Conservation (phyloP, 2,888 invertebrate species). For the Phlogophora meticulosa region DNA sequence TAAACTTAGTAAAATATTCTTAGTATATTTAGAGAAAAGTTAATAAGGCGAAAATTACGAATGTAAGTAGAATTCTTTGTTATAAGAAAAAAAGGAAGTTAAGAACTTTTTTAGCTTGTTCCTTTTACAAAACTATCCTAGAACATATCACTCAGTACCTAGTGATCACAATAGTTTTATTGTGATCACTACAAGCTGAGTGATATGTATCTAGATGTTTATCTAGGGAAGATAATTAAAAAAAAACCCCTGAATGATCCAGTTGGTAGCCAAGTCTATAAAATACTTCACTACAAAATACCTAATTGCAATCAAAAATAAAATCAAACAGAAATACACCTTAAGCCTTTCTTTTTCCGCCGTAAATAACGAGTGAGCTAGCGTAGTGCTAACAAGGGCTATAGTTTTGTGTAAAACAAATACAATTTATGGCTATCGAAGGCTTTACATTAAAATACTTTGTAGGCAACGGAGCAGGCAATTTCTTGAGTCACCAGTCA, state of each 20-base stretch:
- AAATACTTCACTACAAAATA: conserved; percentile 32
- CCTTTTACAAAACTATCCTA: too few species aligned
- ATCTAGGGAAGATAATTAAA: not conserved
- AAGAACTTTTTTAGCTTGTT: too few species aligned
- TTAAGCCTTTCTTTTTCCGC: conserved; percentile 43
- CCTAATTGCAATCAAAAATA: conserved; percentile 34
- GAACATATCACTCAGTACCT: too few species aligned
- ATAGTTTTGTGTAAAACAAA: conserved; percentile 67
- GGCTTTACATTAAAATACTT: conserved; percentile 72
- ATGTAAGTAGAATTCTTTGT: too few species aligned
- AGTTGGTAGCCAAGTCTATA: conserved; percentile 22
- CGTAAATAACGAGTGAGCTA: conserved; percentile 57
- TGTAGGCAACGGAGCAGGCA: conserved; percentile 68
- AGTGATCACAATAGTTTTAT: too few species aligned
- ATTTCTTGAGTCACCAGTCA: conserved; percentile 82
- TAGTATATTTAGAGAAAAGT: too few species aligned
- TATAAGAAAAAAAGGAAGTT: too few species aligned
- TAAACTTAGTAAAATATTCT: too few species aligned
- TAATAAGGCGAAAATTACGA: too few species aligned
- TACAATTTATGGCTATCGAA: conserved; percentile 67
- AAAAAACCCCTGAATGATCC: conserved; percentile 15
- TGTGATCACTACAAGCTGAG: too few species aligned
- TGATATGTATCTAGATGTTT: too few species aligned
- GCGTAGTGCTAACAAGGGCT: conserved; percentile 64
- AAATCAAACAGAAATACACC: conserved; percentile 43